Evolutionary conservation across 2,113 vertebrate genomes (phyloP).

Genomic region (Irena cyanogastra): DNA sequence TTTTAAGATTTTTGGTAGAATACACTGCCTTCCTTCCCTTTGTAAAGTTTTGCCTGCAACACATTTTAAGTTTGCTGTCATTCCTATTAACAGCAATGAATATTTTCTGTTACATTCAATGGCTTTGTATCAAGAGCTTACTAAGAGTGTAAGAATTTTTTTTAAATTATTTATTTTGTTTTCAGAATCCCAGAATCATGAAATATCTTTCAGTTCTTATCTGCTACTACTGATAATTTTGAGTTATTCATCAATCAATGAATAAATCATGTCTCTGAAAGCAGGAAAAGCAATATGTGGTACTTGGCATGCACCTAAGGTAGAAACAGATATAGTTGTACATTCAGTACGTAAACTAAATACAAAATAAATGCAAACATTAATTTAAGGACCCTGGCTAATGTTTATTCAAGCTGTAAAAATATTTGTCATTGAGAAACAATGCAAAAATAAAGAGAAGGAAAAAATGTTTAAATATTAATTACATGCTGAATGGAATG

Average conservation of each 20-base stretch:
- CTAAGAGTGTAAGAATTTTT: neutral
- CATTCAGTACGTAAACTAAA: neutral
- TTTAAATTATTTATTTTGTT: neutral
- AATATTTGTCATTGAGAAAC: slow-evolving; percentile 52
- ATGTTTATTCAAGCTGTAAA: slow-evolving; percentile 35
- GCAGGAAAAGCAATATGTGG: neutral
- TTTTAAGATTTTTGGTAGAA: neutral
- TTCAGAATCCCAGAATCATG: neutral
- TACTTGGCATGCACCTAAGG: neutral
- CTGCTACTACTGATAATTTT: neutral
- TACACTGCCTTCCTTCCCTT: neutral
- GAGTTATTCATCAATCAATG: neutral
- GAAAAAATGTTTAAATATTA: slow-evolving; percentile 50
- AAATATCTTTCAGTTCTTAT: neutral
- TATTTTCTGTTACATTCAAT: neutral
- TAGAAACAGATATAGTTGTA: slow-evolving; percentile 1
- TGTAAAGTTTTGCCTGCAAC: neutral
- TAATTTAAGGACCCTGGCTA: slow-evolving; percentile 7
- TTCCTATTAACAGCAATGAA: neutral
- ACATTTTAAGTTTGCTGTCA: neutral
- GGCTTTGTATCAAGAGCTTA: neutral
- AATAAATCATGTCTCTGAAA: neutral
- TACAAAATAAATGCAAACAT: slow-evolving; percentile 17
- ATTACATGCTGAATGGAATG: slow-evolving; percentile 16
- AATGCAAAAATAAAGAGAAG: slow-evolving; percentile 2